These are phyloP conservation scores for Capreolus pygargus DNA, from an alignment of 2,113 vertebrate genomes.

Conservation along the genomic window DNA sequence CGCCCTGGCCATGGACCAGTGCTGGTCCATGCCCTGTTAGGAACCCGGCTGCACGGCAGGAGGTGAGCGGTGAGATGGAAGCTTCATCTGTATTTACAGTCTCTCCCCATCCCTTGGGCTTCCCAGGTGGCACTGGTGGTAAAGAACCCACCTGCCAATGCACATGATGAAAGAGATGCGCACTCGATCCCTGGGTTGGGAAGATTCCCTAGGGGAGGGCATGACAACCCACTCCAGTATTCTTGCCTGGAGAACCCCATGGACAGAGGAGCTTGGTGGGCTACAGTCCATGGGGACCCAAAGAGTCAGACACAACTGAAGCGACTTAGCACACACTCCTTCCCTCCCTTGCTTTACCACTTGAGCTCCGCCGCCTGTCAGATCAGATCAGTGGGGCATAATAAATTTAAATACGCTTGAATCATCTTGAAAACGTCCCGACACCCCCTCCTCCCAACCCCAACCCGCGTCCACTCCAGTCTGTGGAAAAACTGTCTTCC, in stretches of 20 bases:
- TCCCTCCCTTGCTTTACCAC: neutral
- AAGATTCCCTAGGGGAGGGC: neutral
- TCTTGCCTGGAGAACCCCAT: neutral
- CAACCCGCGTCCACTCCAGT: neutral
- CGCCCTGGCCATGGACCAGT: neutral
- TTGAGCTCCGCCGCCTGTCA: neutral
- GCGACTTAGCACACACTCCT: neutral
- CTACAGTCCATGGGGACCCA: neutral
- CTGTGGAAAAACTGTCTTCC: neutral
- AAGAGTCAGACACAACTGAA: neutral
- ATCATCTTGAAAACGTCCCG: neutral
- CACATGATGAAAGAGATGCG: accelerated
- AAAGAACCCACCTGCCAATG: neutral
- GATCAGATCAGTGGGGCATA: neutral
- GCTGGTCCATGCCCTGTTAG: neutral
- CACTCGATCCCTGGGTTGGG: neutral
- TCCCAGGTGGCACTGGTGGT: neutral
- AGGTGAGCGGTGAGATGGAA: neutral
- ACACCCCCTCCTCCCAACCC: neutral
- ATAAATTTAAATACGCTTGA: neutral
- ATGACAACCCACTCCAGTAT: neutral
- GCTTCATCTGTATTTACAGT: neutral
- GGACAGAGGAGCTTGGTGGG: neutral
- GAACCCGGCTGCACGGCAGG: neutral
- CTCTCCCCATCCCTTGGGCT: neutral